These are phyloP conservation scores for Salvelinus fontinalis DNA, from an alignment of 2,113 vertebrate genomes.

Conservation along the genomic window DNA sequence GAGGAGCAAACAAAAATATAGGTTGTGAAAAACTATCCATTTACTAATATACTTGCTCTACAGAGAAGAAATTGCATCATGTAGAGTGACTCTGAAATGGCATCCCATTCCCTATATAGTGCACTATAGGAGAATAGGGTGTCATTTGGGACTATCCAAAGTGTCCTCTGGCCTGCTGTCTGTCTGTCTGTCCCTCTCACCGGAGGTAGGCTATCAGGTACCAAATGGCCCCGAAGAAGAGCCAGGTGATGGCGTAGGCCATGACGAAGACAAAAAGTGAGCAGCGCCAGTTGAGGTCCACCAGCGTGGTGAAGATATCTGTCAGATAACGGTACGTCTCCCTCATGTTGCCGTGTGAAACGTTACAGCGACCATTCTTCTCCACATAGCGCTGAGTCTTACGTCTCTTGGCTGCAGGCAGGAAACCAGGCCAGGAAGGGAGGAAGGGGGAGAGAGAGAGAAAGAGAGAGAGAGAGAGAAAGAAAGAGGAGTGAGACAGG, in stretches of 20 bases:
- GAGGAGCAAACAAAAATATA: slow-evolving; percentile 29
- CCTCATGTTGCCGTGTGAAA: slow-evolving; percentile 91
- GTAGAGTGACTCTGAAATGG: too few relatives aligned
- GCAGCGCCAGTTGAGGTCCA: slow-evolving; percentile 96
- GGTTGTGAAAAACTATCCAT: slow-evolving; percentile 21
- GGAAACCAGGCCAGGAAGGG: neutral
- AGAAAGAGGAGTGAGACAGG: slow-evolving; percentile 10
- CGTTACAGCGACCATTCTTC: slow-evolving; percentile 94
- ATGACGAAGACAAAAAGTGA: slow-evolving; percentile 95
- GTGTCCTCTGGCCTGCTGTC: too few relatives aligned
- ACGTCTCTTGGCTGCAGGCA: slow-evolving; percentile 66
- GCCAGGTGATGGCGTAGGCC: slow-evolving; percentile 94
- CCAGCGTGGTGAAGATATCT: slow-evolving; percentile 96
- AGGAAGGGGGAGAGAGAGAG: neutral
- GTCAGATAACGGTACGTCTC: slow-evolving; percentile 96
- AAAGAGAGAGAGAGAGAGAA: neutral
- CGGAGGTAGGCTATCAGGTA: slow-evolving; percentile 95
- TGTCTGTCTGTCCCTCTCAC: slow-evolving; percentile 42
- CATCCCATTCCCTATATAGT: too few relatives aligned
- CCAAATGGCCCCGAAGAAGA: slow-evolving; percentile 97
- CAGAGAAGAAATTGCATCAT: too few relatives aligned
- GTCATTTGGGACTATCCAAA: too few relatives aligned
- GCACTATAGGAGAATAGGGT: too few relatives aligned
- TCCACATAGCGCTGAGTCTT: slow-evolving; percentile 93
- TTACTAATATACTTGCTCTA: neutral